These are phyloP conservation scores for Apodemia duryi DNA, from an alignment of 2,888 invertebrate species.

Conservation along the genomic window DNA sequence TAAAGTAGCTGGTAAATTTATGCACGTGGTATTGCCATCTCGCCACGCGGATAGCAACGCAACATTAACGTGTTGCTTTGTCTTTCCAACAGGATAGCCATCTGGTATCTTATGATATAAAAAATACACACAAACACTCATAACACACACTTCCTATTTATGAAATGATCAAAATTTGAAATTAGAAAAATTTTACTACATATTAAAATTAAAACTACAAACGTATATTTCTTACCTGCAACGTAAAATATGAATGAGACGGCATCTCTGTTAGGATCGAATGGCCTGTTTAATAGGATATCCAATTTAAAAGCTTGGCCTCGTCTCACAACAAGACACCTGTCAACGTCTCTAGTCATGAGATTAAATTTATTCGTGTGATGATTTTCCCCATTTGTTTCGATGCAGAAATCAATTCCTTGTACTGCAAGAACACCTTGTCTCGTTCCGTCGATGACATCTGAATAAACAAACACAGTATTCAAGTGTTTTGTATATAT, in stretches of 20 bases:
- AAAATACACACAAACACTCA: too few species aligned
- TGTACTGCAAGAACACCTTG: conserved; percentile 83
- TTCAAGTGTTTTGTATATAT: conserved; percentile 6
- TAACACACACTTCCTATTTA: too few species aligned
- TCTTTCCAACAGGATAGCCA: too few species aligned
- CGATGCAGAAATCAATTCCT: conserved; percentile 85
- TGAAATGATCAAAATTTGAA: too few species aligned
- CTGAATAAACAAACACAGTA: conserved; percentile 43
- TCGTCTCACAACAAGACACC: conserved; percentile 87
- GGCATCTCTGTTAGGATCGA: conserved; percentile 85
- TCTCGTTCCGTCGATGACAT: conserved; percentile 67
- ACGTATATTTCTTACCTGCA: conserved; percentile 67
- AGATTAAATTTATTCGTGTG: conserved; percentile 88
- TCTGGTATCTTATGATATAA: too few species aligned
- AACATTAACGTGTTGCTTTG: too few species aligned
- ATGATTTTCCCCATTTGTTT: conserved; percentile 87
- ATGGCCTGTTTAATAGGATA: conserved; percentile 86
- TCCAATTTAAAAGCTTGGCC: conserved; percentile 89
- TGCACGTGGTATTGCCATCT: too few species aligned
- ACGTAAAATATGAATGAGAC: conserved; percentile 91
- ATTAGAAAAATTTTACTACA: too few species aligned
- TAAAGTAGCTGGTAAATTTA: too few species aligned
- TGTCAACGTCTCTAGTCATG: conserved; percentile 80
- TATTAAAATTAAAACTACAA: too few species aligned
- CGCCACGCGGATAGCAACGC: too few species aligned